Base-by-base conservation (phyloP, 23 tunicate species). In the Diplosoma virens region DNA sequence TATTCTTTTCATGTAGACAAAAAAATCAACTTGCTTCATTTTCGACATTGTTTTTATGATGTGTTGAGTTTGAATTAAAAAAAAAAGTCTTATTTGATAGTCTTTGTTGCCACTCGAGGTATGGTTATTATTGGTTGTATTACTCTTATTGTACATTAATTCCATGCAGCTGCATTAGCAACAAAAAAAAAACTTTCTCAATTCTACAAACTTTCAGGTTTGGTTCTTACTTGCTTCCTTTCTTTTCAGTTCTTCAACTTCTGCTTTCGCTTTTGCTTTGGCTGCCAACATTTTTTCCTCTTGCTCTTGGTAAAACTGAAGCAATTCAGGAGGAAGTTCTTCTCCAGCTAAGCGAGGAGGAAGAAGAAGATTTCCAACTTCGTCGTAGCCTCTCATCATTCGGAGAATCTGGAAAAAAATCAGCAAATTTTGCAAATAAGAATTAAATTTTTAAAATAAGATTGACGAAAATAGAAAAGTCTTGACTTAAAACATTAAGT, bases 271-370 rank as follows among this genome's bases (percentile, higher is more conserved):
- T 55, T 67, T 74, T 52, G 33, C 77, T 55, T 65, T 65, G 6
- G 71, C 80, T 18, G 75, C 84, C 20, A 61, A 66, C 80, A 47
- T 21, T 52, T 79, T 76, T 64, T 86, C 84, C 37, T 86, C 92
- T 5, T 77, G 79, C 71, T 84, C 87, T 59, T 81, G 82, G 71
- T 73, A 81, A 47, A 72, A 85, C 11, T 53, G 37, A 37, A 92
- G 87, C 17, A 92, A 70, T 54, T 92, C 97, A 1, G 87, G 91
- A 60, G 97, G 97, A 29, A 92, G 81, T 26, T 92, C 97, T 29
- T 84, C 97, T 27, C 97, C 97, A 32, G 90, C 86, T 14, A 80
- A 46, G 28, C 97, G 28, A 20, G 97, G 97, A 69, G 97, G 97
- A 50, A 92, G 87, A 17, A 92, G 86, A 35, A 92, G 81, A 50